Base-by-base conservation (phyloP, 2,113 vertebrate genomes). In the Leucopternis melanops region DNA sequence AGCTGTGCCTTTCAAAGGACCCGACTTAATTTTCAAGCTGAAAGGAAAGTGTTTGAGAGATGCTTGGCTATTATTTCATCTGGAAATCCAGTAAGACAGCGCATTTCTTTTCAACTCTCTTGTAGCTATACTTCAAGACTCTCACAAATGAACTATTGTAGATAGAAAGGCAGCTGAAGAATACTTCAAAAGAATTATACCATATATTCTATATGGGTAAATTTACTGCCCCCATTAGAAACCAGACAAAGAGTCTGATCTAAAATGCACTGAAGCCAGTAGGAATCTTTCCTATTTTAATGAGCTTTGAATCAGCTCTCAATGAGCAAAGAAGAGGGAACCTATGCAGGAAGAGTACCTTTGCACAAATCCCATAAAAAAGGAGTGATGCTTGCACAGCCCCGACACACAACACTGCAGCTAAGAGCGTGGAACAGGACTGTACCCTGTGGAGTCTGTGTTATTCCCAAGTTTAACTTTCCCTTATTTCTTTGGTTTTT, bases 61-160 rank as follows among this genome's bases (percentile, higher is more conserved):
- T 95, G 65, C 90, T 94, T 94, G 86, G 96, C 84, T 97, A 97
- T 97, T 97, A 96, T 97, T 97, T 96, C 95, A 94, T 96, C 92
- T 97, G 97, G 96, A 98, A 96, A 97, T 96, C 81, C 93, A 97
- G 86, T 92, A 97, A 96, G 92, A 96, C 90, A 96, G 94, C 73
- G 82, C 67, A 93, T 81, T 96, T 96, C 85, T 94, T 95, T 95
- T 95, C 88, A 96, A 75, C 79, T 91, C 42, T 85, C 93, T 90
- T 77, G 66, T 65, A 89, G 86, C 69, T 79, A 58, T 80, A 90
- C 86, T 96, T 94, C 90, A 95, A 96, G 94, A 93, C 88, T 86
- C 73, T 94, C 71, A 96, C 38, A 95, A 96, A 96, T 95, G 80
- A 96, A 97, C 91, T 94, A 94, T 77, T 90, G 93, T 75, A 86